Evolutionary conservation across 2,113 vertebrate genomes (phyloP).

Genomic region (Erythrolamprus reginae): DNA sequence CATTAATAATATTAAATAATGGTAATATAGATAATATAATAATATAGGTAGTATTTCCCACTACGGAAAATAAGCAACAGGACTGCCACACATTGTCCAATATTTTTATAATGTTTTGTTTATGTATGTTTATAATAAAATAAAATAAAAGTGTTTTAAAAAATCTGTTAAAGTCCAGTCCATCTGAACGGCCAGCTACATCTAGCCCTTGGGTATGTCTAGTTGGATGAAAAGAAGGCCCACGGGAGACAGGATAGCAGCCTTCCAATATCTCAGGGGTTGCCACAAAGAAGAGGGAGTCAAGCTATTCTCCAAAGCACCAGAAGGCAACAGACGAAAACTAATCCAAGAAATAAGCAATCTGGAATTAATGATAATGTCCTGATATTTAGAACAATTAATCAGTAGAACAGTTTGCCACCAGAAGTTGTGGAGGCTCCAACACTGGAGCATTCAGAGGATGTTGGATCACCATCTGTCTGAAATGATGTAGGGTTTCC

Average conservation of each 20-base stretch:
- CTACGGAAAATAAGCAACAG: too few species aligned
- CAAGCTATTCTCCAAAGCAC: background rate
- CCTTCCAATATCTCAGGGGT: background rate
- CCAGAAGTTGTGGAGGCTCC: background rate
- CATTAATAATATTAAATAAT: too few species aligned
- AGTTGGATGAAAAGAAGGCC: background rate
- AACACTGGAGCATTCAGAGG: background rate
- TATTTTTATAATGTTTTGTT: too few species aligned
- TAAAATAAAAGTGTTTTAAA: too few species aligned
- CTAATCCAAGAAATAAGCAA: background rate
- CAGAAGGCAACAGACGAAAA: background rate
- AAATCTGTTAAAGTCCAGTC: background rate
- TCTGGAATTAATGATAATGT: fast-evolving
- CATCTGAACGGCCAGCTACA: too few species aligned
- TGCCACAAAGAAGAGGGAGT: background rate
- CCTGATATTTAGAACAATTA: background rate
- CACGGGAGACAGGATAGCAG: background rate
- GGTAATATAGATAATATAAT: too few species aligned
- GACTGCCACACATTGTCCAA: too few species aligned
- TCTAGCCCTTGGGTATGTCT: too few species aligned
- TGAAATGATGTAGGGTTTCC: background rate
- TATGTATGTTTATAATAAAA: too few species aligned
- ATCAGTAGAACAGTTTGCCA: fast-evolving
- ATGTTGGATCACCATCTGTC: background rate
- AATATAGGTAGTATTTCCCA: too few species aligned